Evolutionary conservation across 2,797 vertebrate species (phyloP), one percentile per base, ranked within the genome.

Genomic region (Halcyon badia): DNA sequence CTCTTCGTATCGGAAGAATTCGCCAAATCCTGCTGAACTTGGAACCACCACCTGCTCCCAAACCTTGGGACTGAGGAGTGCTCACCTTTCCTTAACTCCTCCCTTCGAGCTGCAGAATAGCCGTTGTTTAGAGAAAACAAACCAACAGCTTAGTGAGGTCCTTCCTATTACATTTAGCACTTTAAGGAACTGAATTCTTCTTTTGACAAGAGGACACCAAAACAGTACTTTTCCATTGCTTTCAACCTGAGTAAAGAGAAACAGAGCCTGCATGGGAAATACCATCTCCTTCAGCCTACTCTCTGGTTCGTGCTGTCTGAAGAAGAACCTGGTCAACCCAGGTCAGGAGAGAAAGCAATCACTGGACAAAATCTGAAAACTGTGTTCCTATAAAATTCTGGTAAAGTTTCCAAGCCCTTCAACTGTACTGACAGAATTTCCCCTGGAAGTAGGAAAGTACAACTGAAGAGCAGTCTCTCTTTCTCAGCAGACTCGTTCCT

Each of bases 21-120:
- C 7, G 11, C 35, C 28, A 75, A 30, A 86, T 44, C 33, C 42
- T 81, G 11, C 17, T 86, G 25, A 75, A 77, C 49, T 39, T 39
- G 37, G 18, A 31, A 57, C 25, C 61, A 75, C 6, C 26, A 44
- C 17, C 5, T 0, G 0, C 26, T 73, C 19, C 39, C 46, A 75
- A 70, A 64, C 10, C 15, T n/a, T 58, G 28, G 6, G 26, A 30
- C 17, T 81, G 26, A 66, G 5, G 37, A 78, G 9, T 16, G 15
- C 26, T 37, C 1, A 0, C 21, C 58, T 48, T 58, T 44, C 52
- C 15, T 56, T 41, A 60, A 52, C 51, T 35, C 51, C 26, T 11
- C 37, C 30, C 49, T 70, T 35, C 0, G 1, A 84, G 46, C 16
- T 90, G 60, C 37, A 83, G 22, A 52, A 76, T 0, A 69, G 18